A percentile compares a stretch with the other conserved stretches of the same genome.
phyloP scores from a whole-genome alignment of 2,888 invertebrate genomes.

The Sialis lutaria region DNA sequence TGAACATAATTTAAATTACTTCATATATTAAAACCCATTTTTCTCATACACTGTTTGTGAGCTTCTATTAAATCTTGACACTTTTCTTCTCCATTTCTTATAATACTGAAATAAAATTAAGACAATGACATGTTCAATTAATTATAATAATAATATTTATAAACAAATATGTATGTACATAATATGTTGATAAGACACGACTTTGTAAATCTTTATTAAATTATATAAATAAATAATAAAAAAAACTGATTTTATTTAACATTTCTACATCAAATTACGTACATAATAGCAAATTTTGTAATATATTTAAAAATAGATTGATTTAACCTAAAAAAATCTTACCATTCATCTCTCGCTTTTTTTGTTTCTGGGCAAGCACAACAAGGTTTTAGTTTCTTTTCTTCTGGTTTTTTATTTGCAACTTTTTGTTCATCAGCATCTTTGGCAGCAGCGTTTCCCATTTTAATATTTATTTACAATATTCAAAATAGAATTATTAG shows the following conservation, averaged over 20 bases:
- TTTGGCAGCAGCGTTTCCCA: slow-evolving; percentile 37
- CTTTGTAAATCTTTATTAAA: slow-evolving; percentile 2
- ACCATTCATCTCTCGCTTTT: slow-evolving; percentile 80
- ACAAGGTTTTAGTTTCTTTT: slow-evolving; percentile 80
- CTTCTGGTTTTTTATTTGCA: slow-evolving; percentile 22
- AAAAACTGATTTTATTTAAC: slow-evolving; percentile 2
- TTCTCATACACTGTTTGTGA: slow-evolving; percentile 92
- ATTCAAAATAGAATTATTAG: too few species aligned
- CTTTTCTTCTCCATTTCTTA: slow-evolving; percentile 81
- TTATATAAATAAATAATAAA: slow-evolving; percentile 1
- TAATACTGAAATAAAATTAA: slow-evolving; percentile 48
- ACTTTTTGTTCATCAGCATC: slow-evolving; percentile 27
- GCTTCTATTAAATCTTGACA: slow-evolving; percentile 84
- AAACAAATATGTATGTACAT: too few species aligned
- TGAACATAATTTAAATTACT: slow-evolving; percentile 5
- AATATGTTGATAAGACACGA: too few species aligned
- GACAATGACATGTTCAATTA: too few species aligned
- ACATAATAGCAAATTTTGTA: too few species aligned
- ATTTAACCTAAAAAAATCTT: slow-evolving; percentile 6
- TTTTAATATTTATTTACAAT: slow-evolving; percentile 13
- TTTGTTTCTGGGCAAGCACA: slow-evolving; percentile 97
- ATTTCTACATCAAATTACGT: too few species aligned
- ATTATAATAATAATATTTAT: too few species aligned
- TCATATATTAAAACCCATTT: slow-evolving; percentile 90
- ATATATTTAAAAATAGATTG: too few species aligned